phyloP scores from a whole-genome alignment of 2,888 invertebrate species.

The Phortica okadai region DNA sequence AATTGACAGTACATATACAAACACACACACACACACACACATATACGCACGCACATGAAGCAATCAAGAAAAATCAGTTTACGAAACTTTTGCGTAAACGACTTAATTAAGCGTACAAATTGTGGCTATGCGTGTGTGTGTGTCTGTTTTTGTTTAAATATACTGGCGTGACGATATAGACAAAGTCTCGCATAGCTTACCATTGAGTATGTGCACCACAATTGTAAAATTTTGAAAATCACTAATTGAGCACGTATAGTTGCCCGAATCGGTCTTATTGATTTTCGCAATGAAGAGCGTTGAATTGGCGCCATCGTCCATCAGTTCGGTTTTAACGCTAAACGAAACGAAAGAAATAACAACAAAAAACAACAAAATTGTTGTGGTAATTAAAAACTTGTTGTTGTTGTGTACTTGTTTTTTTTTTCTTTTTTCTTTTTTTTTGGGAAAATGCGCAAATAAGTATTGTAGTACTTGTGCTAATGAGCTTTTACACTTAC shows the following conservation, averaged over 20 bases:
- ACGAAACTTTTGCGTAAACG: constrained; percentile 21
- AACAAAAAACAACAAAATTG: not conserved
- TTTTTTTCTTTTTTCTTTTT: not conserved
- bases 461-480: not conserved
- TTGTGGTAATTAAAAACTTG: not conserved
- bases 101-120: constrained; percentile 28
- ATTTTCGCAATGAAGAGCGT: constrained; percentile 78
- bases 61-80: constrained; percentile 9
- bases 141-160: not conserved
- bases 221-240: constrained; percentile 77
- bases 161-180: not conserved
- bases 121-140: not conserved
- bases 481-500: constrained; percentile 59
- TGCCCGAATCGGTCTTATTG: constrained; percentile 78
- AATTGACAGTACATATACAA: constrained; percentile 30
- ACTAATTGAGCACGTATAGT: constrained; percentile 78
- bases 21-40: constrained; percentile 1
- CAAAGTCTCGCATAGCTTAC: constrained; percentile 67
- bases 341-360: constrained; percentile 17
- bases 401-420: not conserved
- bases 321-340: constrained; percentile 79
- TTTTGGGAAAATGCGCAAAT: not conserved
- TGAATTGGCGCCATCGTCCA: constrained; percentile 78
- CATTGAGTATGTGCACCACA: constrained; percentile 79
- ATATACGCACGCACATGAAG: not conserved